These are phyloP conservation scores for Anas acuta DNA, from an alignment of 2,797 vertebrate genomes.

Conservation along the genomic window DNA sequence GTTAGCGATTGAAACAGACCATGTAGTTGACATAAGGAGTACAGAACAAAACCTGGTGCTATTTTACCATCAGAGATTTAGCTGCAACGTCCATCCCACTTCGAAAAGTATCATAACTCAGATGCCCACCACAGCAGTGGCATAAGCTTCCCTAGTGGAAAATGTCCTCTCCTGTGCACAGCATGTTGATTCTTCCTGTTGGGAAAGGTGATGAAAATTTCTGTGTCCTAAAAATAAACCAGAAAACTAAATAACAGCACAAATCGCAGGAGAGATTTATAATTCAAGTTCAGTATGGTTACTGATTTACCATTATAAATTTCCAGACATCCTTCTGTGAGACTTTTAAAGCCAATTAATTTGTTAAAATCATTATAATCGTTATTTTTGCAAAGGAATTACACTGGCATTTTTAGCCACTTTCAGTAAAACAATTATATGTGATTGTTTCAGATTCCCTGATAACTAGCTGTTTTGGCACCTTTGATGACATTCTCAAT, in stretches of 20 bases:
- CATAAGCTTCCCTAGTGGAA: neutral
- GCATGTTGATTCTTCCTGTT: neutral
- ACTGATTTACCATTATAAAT: neutral
- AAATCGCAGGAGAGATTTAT: neutral
- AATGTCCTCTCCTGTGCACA: neutral
- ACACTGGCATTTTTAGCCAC: neutral
- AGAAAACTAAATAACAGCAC: neutral
- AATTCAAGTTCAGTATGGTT: neutral
- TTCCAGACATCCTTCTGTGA: neutral
- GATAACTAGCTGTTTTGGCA: neutral
- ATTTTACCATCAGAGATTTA: neutral
- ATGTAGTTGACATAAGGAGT: neutral
- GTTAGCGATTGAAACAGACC: neutral
- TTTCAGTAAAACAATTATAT: neutral
- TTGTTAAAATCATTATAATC: neutral
- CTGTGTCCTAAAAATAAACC: neutral
- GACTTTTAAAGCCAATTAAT: neutral
- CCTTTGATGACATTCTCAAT: neutral
- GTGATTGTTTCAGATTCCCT: neutral
- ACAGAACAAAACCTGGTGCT: neutral
- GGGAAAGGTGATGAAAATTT: neutral
- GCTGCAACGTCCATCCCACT: neutral
- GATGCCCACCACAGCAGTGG: neutral
- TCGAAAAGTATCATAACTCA: neutral
- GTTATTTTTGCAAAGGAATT: neutral